These are phyloP conservation scores for Euzophera pinguis DNA, from an alignment of 2,888 invertebrate genomes.

Conservation along the genomic window DNA sequence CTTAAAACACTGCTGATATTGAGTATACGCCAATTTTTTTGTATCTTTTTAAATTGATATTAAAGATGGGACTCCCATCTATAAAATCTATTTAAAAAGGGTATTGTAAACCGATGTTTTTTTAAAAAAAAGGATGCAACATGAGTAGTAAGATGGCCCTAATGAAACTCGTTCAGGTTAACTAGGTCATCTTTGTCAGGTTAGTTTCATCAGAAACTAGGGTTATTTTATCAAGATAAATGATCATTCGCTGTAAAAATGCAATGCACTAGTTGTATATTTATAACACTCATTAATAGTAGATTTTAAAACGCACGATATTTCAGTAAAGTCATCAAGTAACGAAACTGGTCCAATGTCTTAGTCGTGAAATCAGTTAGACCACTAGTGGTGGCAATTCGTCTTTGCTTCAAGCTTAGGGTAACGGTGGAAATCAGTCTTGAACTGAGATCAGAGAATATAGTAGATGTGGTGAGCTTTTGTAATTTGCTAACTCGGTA, in stretches of 20 bases:
- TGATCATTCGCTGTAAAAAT: not conserved
- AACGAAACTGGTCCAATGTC: conserved; percentile 5
- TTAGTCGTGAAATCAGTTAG: conserved; percentile 13
- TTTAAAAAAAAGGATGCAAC: too few relatives aligned
- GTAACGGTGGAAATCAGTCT: conserved; percentile 10
- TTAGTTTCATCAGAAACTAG: too few relatives aligned
- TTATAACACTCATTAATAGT: not conserved
- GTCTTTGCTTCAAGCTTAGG: conserved; percentile 5
- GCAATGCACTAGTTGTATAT: not conserved
- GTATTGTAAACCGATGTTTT: too few relatives aligned
- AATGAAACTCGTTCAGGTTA: too few relatives aligned
- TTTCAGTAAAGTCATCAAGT: conserved; percentile 4
- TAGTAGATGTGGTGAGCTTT: not conserved
- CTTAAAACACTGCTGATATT: not conserved
- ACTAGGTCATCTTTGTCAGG: too few relatives aligned
- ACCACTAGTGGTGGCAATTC: conserved; percentile 7
- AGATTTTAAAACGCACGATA: not conserved
- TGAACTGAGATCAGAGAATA: not conserved
- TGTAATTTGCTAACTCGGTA: not conserved
- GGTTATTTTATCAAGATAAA: too few relatives aligned
- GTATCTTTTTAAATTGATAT: too few relatives aligned
- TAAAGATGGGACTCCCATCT: too few relatives aligned
- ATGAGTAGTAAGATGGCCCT: too few relatives aligned
- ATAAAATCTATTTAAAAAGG: too few relatives aligned
- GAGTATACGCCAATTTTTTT: too few relatives aligned